Evolutionary conservation across 2,113 vertebrate species (phyloP), one percentile per base, ranked within the genome.

Genomic region (Nothoprocta perdicaria): DNA sequence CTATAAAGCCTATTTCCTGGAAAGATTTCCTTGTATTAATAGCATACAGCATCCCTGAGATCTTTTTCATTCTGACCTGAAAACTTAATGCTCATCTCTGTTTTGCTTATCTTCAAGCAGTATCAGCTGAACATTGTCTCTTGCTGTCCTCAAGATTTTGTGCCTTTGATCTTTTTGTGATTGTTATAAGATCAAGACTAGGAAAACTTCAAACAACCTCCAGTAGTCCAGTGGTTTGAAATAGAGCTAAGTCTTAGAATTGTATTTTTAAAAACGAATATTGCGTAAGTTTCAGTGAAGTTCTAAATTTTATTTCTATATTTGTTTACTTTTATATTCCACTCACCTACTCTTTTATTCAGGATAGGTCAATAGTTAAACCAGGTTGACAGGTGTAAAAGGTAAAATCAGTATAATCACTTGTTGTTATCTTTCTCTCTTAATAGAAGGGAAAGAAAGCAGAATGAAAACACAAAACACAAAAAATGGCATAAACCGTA

Each of bases 111-210:
- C 88, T 94, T 66, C 76, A 79, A 83, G 13, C 7, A 78, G 12
- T 66, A 63, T 67, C 26, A 84, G 48, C 1, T 21, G 29, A 95
- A 38, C 22, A 76, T 65, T 13, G 45, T 92, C 72, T 66, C 35
- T 82, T 57, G 33, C 27, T 74, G 87, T 67, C 33, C 27, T 89
- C 33, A 41, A 45, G 40, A 84, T 58, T 75, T 61, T 79, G 46
- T 46, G 58, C 16, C 57, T 95, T 95, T 94, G 58, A 95, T 89
- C 27, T 91, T 91, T 85, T 48, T 78, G n/a, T 86, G 71, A 91
- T 88, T 93, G 24, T 91, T 89, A 31, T 43, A 72, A 79, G 48
- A 78, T 74, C 41, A 89, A 10, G 35, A 38, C 18, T 38, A 92
- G 80, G 35, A 82, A 90, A 93, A 80, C 67, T 92, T 95, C 80